phyloP scores from a whole-genome alignment of 2,888 invertebrate genomes.

The Ptychoptera albimana region DNA sequence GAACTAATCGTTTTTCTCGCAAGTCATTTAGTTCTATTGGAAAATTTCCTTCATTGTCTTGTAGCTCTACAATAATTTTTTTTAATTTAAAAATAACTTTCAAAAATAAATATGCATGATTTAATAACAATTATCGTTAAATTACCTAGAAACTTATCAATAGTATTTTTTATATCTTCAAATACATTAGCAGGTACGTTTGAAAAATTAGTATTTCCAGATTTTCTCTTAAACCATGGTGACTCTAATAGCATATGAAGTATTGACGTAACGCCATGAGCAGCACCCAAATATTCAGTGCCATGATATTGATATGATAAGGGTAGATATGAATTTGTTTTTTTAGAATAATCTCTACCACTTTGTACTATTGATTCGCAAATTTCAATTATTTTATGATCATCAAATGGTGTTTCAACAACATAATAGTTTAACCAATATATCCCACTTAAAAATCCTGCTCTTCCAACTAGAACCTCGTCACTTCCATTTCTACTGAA shows the following conservation, averaged over 20 bases:
- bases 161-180: conserved; percentile 43
- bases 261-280: conserved; percentile 49
- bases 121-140: conserved; percentile 10
- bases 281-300: conserved; percentile 36
- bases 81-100: conserved; percentile 15
- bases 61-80: conserved; percentile 27
- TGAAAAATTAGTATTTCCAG: background rate
- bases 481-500: conserved; percentile 55
- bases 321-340: conserved; percentile 41
- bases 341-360: conserved; percentile 48
- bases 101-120: background rate
- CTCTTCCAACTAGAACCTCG: conserved; percentile 71
- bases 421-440: conserved; percentile 44
- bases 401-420: conserved; percentile 20
- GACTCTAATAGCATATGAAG: conserved; percentile 46
- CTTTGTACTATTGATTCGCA: conserved; percentile 54
- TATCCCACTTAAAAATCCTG: conserved; percentile 66
- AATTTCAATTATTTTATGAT: conserved; percentile 41
- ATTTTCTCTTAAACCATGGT: conserved; percentile 24
- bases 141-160: conserved; percentile 44
- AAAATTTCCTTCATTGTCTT: conserved; percentile 58
- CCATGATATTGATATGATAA: conserved; percentile 54
- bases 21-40: conserved; percentile 54
- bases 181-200: conserved; percentile 22
- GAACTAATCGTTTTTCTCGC: conserved; percentile 50